Conservation (phyloP, 2,113 vertebrate genomes). For the Corythornis vintsioides region DNA sequence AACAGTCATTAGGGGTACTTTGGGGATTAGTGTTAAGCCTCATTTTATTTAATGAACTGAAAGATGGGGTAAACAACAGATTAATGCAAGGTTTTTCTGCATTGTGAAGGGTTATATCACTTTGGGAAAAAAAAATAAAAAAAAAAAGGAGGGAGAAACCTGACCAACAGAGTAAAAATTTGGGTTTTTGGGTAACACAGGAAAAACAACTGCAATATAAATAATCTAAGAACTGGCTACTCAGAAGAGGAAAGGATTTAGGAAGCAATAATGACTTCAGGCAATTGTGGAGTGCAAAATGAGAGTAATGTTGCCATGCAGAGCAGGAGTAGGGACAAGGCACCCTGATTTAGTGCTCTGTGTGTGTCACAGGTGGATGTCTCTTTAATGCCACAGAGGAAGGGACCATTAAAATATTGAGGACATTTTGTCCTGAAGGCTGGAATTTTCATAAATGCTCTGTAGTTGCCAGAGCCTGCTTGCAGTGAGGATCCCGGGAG, state of each 20-base stretch:
- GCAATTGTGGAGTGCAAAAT: neutral
- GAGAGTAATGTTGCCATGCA: neutral
- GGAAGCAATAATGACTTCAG: neutral
- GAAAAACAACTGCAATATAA: neutral
- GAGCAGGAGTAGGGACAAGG: neutral
- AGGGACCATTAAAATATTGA: neutral
- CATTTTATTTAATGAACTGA: neutral
- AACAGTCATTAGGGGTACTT: neutral
- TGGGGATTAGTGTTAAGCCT: neutral
- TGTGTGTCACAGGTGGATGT: neutral
- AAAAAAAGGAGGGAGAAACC: neutral
- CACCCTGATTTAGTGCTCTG: fast-evolving
- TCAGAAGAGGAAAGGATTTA: neutral
- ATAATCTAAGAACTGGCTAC: neutral
- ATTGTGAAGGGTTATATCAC: neutral
- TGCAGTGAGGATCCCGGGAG: neutral
- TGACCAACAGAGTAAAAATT: neutral
- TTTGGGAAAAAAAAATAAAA: neutral
- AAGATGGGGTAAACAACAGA: neutral
- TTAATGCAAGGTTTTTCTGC: neutral
- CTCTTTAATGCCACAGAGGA: neutral
- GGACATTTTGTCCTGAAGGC: constrained; percentile 4
- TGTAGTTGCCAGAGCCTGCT: neutral
- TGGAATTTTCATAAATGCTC: constrained; percentile 9
- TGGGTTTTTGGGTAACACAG: neutral